Conservation (phyloP, 2,113 vertebrate species). For the Phodopus roborovskii region DNA sequence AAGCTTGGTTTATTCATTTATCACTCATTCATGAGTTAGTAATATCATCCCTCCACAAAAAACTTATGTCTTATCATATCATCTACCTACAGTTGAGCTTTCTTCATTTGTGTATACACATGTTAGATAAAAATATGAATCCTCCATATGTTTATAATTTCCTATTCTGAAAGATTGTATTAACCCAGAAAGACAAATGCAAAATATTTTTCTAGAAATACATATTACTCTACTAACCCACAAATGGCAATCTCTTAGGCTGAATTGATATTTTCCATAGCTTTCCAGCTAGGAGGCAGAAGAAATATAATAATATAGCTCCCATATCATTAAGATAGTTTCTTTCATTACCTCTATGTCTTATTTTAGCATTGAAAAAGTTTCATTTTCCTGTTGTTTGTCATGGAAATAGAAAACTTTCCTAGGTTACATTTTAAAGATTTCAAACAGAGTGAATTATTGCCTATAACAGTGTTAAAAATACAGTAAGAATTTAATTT, state of each 20-base stretch:
- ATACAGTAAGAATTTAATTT: background rate
- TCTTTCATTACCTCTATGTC: background rate
- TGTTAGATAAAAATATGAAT: background rate
- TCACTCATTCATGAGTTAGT: background rate
- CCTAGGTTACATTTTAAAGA: background rate
- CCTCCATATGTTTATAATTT: background rate
- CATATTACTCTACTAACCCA: background rate
- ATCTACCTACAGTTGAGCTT: background rate
- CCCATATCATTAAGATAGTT: background rate
- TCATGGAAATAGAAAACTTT: background rate
- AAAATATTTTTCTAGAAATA: background rate
- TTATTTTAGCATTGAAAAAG: conserved; percentile 27
- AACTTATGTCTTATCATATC: background rate
- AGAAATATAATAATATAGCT: background rate
- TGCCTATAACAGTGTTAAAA: conserved; percentile 21
- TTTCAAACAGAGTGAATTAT: background rate
- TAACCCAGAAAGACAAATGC: background rate
- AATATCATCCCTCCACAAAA: background rate
- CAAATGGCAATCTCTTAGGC: background rate
- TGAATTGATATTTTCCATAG: background rate
- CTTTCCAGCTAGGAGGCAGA: background rate
- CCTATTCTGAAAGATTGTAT: background rate
- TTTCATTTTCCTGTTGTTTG: background rate
- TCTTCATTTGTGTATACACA: background rate
- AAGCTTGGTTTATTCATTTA: background rate